Evolutionary conservation across 2,888 invertebrate species (phyloP).

Genomic region (Balanococcus diminutus): DNA sequence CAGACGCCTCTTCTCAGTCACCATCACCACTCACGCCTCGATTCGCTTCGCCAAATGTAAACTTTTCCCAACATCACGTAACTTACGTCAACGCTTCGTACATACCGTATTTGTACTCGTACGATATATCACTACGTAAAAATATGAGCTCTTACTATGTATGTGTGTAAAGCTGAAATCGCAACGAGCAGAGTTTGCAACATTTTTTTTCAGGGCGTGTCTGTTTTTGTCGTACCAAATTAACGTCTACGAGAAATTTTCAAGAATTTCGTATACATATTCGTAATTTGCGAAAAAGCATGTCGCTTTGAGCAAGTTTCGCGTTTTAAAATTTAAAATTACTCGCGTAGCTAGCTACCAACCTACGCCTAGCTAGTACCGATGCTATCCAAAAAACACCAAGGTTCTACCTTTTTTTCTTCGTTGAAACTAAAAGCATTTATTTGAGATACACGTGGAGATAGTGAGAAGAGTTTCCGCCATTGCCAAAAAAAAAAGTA

Average conservation of each 20-base stretch:
- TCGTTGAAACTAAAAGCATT: not conserved
- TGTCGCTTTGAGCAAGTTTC: not conserved
- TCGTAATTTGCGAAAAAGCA: not conserved
- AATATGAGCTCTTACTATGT: too few species aligned
- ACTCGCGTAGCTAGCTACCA: not conserved
- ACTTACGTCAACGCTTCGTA: not conserved
- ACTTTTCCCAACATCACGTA: not conserved
- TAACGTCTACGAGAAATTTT: not conserved
- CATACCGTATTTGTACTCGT: not conserved
- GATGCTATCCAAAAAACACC: not conserved
- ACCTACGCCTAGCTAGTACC: not conserved
- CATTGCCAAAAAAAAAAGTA: too few species aligned
- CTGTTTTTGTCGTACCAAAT: not conserved
- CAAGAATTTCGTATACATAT: too few species aligned
- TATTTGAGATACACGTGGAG: too few species aligned
- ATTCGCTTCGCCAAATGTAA: not conserved
- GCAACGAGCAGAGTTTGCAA: not conserved
- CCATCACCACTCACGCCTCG: not conserved
- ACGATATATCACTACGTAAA: not conserved
- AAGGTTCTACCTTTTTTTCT: not conserved
- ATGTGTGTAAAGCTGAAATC: not conserved
- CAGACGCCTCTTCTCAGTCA: not conserved
- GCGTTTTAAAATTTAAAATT: not conserved
- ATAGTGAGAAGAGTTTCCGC: too few species aligned
- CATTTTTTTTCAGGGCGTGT: not conserved